Base-by-base conservation (phyloP, 2,888 invertebrate species). In the Chymomyza fuscimana region DNA sequence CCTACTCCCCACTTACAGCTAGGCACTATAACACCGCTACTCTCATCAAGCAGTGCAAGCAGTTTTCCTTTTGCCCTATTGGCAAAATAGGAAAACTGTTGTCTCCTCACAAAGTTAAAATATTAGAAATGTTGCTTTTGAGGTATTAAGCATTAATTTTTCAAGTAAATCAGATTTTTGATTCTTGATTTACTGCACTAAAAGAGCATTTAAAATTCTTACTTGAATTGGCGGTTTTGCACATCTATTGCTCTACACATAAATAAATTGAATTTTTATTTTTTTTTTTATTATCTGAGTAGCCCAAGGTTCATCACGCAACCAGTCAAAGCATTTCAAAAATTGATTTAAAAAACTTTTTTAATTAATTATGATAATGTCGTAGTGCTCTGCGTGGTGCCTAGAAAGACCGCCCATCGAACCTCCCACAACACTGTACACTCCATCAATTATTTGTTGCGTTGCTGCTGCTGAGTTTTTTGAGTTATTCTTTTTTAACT, bases 271-370 rank as follows among this genome's bases (percentile, higher is more conserved):
- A 32, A 32, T 10, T 52, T 52, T 16, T 52, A 19, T 52, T 54
- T 54, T n/a, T 19, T 54, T 19, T 54, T 54, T 54, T 22, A 19
- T 54, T n/a, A 12, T 54, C 52, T 63, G 3, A 5, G 52, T 32
- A 29, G 29, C 40, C 12, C 40, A 46, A 10, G 40, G 40, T 46
- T 46, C 40, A 46, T 46, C 40, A 46, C 10, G 40, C 40, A 46
- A 46, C 73, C 81, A 86, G 83, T 79, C 76, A 78, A 79, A 81
- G 75, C 81, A 83, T 86, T 78, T 78, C 64, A 72, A 32, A 83
- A 85, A 85, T 88, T 86, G 87, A 88, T 88, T 85, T 86, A 76
- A 82, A 79, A 84, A 85, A 88, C 88, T 86, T 85, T 85, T 85
- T 85, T 88, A 85, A 85, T 85, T 85, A 85, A 85, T 85, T 88